A percentile compares a stretch with the other conserved stretches of the same genome.
Conservation (phyloP, 2,888 invertebrate species). For the Dasysyrphus tricinctus region DNA sequence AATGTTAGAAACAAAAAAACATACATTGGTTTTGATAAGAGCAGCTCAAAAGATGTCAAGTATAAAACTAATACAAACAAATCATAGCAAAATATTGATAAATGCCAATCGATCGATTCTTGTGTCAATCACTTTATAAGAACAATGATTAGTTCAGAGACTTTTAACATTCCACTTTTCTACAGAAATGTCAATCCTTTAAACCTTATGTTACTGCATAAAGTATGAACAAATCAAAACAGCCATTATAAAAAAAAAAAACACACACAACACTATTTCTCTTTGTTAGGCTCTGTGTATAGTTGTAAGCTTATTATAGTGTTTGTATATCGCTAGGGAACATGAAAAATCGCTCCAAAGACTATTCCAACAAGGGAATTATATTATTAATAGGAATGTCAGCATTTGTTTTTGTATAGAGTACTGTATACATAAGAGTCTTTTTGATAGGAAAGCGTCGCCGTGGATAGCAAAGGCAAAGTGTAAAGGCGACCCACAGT, state of each 20-base stretch:
- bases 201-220: background rate
- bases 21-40: background rate
- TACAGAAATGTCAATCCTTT: background rate
- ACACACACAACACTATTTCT: background rate
- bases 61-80: no score
- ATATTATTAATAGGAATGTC: constrained; percentile 39
- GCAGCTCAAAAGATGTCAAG: background rate
- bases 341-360: constrained; percentile 62
- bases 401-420: constrained; percentile 5
- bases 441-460: constrained; percentile 4
- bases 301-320: constrained; percentile 49
- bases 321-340: constrained; percentile 12
- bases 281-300: background rate
- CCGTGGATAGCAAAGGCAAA: background rate
- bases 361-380: constrained; percentile 51
- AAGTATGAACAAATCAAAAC: background rate
- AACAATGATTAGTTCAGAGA: background rate
- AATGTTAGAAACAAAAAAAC: constrained; percentile 4
- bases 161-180: no score
- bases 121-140: background rate
- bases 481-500: constrained; percentile 51
- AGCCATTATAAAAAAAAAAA: background rate
- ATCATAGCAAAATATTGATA: no score
- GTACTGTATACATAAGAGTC: constrained; percentile 10
- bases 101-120: background rate